phyloP scores from a whole-genome alignment of 2,797 vertebrate genomes.

The Eidolon dupreanum region DNA sequence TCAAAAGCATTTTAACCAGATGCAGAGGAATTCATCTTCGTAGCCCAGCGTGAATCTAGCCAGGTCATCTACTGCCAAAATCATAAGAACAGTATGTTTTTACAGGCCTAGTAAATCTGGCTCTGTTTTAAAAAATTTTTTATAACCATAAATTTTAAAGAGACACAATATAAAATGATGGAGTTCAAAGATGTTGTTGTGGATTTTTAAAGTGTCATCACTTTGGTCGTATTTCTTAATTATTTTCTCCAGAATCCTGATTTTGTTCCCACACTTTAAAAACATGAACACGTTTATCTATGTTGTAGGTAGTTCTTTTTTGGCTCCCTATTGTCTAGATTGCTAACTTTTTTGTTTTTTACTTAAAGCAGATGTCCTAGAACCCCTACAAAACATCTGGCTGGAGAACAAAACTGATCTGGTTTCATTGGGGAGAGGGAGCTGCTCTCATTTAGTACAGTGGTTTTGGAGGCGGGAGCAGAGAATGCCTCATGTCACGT shows the following conservation, averaged over 20 bases:
- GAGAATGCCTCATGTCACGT: not conserved
- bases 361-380: not conserved
- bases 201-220: not conserved
- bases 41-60: not conserved
- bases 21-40: conserved; percentile 28
- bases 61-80: conserved; percentile 5
- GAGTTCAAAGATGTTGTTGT: not conserved
- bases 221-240: not conserved
- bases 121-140: not conserved
- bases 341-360: not conserved
- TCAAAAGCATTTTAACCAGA: conserved; percentile 9
- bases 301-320: not conserved
- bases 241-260: not conserved
- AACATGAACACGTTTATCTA: not conserved
- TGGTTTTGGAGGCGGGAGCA: not conserved
- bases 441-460: not conserved
- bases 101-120: conserved; percentile 24
- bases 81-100: not conserved
- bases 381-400: not conserved
- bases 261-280: not conserved
- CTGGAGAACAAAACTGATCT: not conserved
- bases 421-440: not conserved
- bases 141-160: not conserved
- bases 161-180: not conserved
- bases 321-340: not conserved